Evolutionary conservation across 2,888 invertebrate genomes (phyloP).

Genomic region (Crematogaster levior): DNA sequence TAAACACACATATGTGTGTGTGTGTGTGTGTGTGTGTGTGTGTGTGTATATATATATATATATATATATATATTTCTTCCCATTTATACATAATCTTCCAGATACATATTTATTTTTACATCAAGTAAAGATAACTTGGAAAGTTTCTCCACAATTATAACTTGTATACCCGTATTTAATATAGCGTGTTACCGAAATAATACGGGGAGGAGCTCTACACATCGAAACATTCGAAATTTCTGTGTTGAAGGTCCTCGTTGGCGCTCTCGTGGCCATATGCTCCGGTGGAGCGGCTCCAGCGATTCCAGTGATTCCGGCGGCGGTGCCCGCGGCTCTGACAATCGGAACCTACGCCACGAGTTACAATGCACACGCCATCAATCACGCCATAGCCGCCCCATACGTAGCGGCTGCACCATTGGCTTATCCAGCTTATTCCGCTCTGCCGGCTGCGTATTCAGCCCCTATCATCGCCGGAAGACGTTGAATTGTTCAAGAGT

Average conservation of each 20-base stretch:
- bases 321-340: conserved; percentile 86
- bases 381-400: conserved; percentile 91
- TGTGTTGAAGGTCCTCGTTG: conserved; percentile 76
- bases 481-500: conserved; percentile 63
- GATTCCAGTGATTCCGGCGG: conserved; percentile 79
- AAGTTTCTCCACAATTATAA: conserved; percentile 3
- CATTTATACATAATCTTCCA: neutral
- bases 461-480: conserved; percentile 76
- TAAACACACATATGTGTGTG: no score
- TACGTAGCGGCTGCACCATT: conserved; percentile 85
- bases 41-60: no score
- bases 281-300: conserved; percentile 74
- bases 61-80: neutral
- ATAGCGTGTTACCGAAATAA: no score
- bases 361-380: conserved; percentile 91
- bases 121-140: neutral
- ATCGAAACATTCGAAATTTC: neutral
- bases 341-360: conserved; percentile 92
- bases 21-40: no score
- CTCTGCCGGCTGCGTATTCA: conserved; percentile 64
- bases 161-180: neutral
- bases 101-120: neutral
- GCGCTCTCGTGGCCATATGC: conserved; percentile 79
- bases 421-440: conserved; percentile 56
- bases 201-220: no score